These are phyloP conservation scores for Bergia sp. DNA, from an alignment of 92 coral and sea anemone species.

Conservation along the genomic window DNA sequence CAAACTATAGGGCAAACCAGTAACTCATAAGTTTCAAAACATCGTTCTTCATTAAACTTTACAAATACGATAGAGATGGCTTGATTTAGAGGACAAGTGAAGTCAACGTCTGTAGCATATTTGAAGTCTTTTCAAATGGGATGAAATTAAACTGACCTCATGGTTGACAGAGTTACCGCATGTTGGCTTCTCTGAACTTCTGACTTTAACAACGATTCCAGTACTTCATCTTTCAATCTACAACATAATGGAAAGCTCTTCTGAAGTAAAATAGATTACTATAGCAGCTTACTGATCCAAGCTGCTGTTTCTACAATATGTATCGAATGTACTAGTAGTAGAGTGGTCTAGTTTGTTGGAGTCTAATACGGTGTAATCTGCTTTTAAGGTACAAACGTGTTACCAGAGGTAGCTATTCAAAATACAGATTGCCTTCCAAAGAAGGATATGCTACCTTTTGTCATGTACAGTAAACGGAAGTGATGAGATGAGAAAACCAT, in stretches of 20 bases:
- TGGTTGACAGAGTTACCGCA: neutral
- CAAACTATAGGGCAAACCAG: too few relatives aligned
- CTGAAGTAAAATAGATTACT: neutral
- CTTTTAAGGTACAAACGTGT: too few relatives aligned
- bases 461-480: too few relatives aligned
- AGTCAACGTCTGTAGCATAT: neutral
- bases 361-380: neutral
- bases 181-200: constrained; percentile 12
- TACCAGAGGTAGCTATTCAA: too few relatives aligned
- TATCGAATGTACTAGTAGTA: neutral
- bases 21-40: too few relatives aligned
- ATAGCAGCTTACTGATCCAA: neutral
- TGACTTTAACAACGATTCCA: constrained; percentile 47
- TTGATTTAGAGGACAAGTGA: neutral
- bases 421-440: neutral
- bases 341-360: neutral
- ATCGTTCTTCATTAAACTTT: neutral
- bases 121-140: neutral
- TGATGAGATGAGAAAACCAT: too few relatives aligned
- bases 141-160: neutral
- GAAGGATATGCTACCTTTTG: neutral
- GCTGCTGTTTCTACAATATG: neutral
- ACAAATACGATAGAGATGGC: neutral
- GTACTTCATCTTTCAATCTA: constrained; percentile 50
- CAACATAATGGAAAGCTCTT: neutral